Evolutionary conservation across 2,797 vertebrate genomes (phyloP).

Genomic region (Poecile montanus): DNA sequence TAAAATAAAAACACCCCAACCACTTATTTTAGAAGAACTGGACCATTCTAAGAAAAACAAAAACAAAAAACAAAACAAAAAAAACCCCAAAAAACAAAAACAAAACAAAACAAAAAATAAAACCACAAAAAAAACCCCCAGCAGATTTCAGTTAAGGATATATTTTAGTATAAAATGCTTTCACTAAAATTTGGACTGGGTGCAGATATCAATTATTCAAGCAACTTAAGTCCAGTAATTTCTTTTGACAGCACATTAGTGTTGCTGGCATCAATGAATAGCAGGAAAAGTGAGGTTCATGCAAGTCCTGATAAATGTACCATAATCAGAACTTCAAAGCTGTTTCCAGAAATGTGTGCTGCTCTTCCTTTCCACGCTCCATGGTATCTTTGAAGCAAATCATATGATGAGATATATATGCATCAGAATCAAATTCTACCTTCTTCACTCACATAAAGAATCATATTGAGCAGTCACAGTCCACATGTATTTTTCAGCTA

Average conservation of each 20-base stretch:
- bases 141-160: not conserved
- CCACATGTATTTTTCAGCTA: fast-evolving
- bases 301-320: not conserved
- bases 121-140: fast-evolving
- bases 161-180: not conserved
- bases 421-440: not conserved
- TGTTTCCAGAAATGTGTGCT: not conserved
- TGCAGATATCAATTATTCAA: not conserved
- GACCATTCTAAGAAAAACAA: not conserved
- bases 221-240: not conserved
- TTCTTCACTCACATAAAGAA: not conserved
- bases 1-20: not conserved
- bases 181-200: not conserved
- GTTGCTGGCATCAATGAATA: not conserved
- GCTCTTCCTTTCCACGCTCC: not conserved
- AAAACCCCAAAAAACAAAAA: no score
- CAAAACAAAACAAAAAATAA: no score
- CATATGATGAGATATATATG: not conserved
- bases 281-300: not conserved
- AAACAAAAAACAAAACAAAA: no score
- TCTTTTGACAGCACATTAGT: not conserved
- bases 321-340: not conserved
- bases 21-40: not conserved
- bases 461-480: not conserved
- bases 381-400: not conserved